phyloP scores from a whole-genome alignment of 2,888 invertebrate genomes.

The Amaurobius ferox region DNA sequence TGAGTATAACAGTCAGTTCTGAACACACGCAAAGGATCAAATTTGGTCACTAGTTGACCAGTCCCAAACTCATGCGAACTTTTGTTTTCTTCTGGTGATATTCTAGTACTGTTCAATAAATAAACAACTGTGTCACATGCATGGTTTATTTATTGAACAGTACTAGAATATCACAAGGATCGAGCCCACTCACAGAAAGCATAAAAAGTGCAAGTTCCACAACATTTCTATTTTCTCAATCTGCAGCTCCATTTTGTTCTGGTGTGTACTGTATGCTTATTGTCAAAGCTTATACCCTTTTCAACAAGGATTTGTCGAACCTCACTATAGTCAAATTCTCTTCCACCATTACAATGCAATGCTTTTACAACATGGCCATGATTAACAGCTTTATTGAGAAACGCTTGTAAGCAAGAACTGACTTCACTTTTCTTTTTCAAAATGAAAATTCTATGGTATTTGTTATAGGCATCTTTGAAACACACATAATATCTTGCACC shows the following conservation, averaged over 20 bases:
- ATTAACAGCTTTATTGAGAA: not conserved
- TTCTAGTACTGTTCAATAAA: not conserved
- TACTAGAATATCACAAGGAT: not conserved
- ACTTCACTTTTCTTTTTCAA: conserved; percentile 18
- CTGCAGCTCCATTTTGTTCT: conserved; percentile 13
- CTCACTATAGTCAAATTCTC: conserved; percentile 19
- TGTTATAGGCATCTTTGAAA: conserved; percentile 15
- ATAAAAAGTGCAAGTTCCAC: too few relatives aligned
- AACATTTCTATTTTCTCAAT: conserved; percentile 9
- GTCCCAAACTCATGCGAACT: too few relatives aligned
- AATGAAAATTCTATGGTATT: conserved; percentile 16
- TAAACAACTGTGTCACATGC: conserved; percentile 5
- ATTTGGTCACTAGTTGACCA: too few relatives aligned
- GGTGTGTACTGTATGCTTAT: conserved; percentile 11
- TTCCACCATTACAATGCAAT: too few relatives aligned
- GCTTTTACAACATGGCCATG: too few relatives aligned
- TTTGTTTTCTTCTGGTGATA: too few relatives aligned
- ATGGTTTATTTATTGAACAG: not conserved
- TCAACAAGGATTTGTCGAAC: conserved; percentile 12
- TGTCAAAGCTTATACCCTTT: conserved; percentile 11
- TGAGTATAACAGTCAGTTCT: too few relatives aligned
- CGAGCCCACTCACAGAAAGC: too few relatives aligned
- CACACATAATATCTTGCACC: too few relatives aligned
- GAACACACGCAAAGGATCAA: too few relatives aligned
- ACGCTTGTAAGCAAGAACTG: conserved; percentile 3